These are phyloP conservation scores for Apoderus coryli DNA, from an alignment of 2,888 invertebrate species.

Conservation along the genomic window DNA sequence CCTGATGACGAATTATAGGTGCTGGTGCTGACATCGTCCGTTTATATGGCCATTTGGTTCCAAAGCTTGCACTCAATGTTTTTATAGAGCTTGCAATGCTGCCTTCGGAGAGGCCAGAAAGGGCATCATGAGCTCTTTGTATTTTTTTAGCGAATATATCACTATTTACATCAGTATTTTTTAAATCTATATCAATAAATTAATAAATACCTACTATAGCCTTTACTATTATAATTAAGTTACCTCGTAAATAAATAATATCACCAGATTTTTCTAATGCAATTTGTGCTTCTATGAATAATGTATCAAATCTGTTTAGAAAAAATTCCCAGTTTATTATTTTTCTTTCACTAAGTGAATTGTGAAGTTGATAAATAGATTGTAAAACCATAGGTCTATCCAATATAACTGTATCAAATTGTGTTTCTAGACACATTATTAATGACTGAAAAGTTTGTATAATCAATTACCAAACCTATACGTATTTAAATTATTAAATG, in stretches of 20 bases:
- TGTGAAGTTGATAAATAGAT: constrained; percentile 86
- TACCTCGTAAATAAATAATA: constrained; percentile 68
- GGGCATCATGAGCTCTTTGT: constrained; percentile 75
- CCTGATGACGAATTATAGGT: constrained; percentile 60
- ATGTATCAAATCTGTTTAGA: constrained; percentile 85
- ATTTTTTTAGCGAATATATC: constrained; percentile 78
- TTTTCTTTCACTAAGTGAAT: constrained; percentile 76
- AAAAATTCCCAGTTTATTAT: constrained; percentile 97
- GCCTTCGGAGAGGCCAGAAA: constrained; percentile 54
- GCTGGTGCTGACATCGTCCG: constrained; percentile 88
- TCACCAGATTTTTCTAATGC: constrained; percentile 75
- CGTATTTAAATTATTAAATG: constrained; percentile 1
- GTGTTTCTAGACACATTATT: constrained; percentile 88
- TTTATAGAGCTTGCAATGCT: constrained; percentile 45
- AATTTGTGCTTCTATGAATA: constrained; percentile 93
- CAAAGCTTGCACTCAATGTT: constrained; percentile 76
- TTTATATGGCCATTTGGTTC: constrained; percentile 90
- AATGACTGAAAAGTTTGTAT: constrained; percentile 59
- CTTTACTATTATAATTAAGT: constrained; percentile 14
- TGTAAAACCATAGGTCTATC: constrained; percentile 95
- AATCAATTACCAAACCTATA: too few relatives aligned
- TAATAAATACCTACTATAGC: too few relatives aligned
- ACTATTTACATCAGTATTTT: constrained; percentile 75
- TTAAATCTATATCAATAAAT: constrained; percentile 48
- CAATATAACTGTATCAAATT: constrained; percentile 93